These are phyloP conservation scores for Rhagium mordax DNA, from an alignment of 2,888 invertebrate species.

Conservation along the genomic window DNA sequence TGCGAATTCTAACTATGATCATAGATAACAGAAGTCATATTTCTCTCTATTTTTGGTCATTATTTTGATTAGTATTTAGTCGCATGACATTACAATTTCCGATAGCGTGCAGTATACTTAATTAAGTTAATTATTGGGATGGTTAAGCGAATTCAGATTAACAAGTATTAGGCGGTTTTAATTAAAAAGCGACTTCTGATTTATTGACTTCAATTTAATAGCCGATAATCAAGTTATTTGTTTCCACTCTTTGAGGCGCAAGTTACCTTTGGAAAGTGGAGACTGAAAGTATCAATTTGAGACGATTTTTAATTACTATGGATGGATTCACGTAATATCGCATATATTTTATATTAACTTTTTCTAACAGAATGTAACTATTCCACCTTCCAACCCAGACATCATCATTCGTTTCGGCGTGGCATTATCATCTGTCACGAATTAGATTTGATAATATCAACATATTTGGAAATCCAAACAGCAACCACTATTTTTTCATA, in stretches of 20 bases:
- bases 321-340: too few relatives aligned
- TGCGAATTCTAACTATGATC: background rate
- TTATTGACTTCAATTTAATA: background rate
- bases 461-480: too few relatives aligned
- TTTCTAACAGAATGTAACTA: too few relatives aligned
- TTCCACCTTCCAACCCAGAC: too few relatives aligned
- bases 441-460: too few relatives aligned
- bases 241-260: background rate
- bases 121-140: constrained; percentile 18
- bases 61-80: background rate
- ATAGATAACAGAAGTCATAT: background rate
- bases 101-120: constrained; percentile 8
- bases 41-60: background rate
- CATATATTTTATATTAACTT: too few relatives aligned
- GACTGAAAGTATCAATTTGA: background rate
- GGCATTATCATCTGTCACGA: too few relatives aligned
- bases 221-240: background rate
- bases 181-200: background rate
- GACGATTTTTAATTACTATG: too few relatives aligned
- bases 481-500: too few relatives aligned
- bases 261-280: background rate
- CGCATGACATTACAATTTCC: constrained; percentile 8
- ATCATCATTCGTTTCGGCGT: too few relatives aligned
- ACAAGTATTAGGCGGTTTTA: constrained; percentile 9
- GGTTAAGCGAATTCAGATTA: constrained; percentile 4